Percentiles rank a stretch among this genome's conserved stretches.
Evolutionary conservation across 1,140 invertebrate species (phyloP).

Genomic region (Trichogramma pretiosum): DNA sequence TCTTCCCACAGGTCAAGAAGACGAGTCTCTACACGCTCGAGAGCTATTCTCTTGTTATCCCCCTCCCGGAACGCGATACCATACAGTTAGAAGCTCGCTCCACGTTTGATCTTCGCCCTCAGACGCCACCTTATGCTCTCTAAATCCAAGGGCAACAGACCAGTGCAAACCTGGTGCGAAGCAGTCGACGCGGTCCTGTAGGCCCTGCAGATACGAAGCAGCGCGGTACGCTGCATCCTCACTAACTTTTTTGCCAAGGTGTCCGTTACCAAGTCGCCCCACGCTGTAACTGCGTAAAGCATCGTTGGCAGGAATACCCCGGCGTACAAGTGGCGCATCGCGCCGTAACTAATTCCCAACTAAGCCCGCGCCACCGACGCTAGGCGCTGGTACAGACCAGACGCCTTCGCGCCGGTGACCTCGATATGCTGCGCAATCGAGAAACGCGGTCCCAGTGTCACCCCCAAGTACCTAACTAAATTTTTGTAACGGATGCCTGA

Average conservation of each 20-base stretch:
- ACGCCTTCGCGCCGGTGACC: background rate
- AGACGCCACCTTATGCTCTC: background rate
- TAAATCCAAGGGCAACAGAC: conserved; percentile 13
- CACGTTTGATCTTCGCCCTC: no score
- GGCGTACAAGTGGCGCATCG: conserved; percentile 15
- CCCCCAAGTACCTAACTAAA: background rate
- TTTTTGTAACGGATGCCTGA: background rate
- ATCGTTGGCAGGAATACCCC: conserved; percentile 21
- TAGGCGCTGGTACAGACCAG: background rate
- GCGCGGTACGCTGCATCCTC: conserved; percentile 18
- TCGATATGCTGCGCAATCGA: background rate
- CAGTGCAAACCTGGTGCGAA: conserved; percentile 9
- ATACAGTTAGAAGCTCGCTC: no score
- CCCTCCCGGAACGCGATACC: no score
- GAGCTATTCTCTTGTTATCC: no score
- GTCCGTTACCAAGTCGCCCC: conserved; percentile 16
- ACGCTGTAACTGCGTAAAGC: conserved; percentile 25
- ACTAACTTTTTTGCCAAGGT: background rate
- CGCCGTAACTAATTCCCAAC: background rate
- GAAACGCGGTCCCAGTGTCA: background rate
- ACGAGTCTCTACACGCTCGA: no score
- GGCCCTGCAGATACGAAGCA: conserved; percentile 21
- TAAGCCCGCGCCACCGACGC: background rate
- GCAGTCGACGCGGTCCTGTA: conserved; percentile 24
- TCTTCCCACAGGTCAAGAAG: no score